Evolutionary conservation across 2,888 invertebrate species (phyloP).

Genomic region (Eupithecia pulchellata): DNA sequence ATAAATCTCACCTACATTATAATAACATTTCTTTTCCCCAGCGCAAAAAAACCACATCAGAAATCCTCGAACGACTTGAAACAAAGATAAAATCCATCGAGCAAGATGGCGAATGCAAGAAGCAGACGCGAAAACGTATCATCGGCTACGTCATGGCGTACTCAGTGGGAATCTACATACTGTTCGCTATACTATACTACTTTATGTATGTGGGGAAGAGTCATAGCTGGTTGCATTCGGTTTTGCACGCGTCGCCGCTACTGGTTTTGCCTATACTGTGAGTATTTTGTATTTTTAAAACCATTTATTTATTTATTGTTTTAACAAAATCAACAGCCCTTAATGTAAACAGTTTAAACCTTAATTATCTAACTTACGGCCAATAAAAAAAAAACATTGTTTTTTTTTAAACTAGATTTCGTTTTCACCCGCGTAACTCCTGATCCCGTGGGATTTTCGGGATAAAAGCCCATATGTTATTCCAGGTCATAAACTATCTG

Average conservation of each 20-base stretch:
- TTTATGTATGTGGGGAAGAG: conserved; percentile 93
- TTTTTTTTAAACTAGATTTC: too few species aligned
- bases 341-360: too few species aligned
- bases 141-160: conserved; percentile 91
- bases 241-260: conserved; percentile 91
- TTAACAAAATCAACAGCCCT: too few species aligned
- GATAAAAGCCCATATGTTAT: too few species aligned
- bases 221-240: conserved; percentile 88
- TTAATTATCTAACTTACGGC: too few species aligned
- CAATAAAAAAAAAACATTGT: too few species aligned
- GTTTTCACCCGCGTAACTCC: too few species aligned
- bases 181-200: conserved; percentile 90
- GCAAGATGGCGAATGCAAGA: conserved; percentile 91
- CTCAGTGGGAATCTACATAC: conserved; percentile 88
- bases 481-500: too few species aligned
- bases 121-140: conserved; percentile 92
- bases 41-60: conserved; percentile 80
- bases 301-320: too few species aligned
- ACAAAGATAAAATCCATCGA: conserved; percentile 92
- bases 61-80: conserved; percentile 89
- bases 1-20: neutral
- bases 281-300: conserved; percentile 70
- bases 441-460: too few species aligned
- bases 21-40: conserved; percentile 43
- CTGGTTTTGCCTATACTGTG: conserved; percentile 93